These are phyloP conservation scores for Chionoecetes opilio DNA, from an alignment of 1,140 invertebrate species.

Conservation along the genomic window DNA sequence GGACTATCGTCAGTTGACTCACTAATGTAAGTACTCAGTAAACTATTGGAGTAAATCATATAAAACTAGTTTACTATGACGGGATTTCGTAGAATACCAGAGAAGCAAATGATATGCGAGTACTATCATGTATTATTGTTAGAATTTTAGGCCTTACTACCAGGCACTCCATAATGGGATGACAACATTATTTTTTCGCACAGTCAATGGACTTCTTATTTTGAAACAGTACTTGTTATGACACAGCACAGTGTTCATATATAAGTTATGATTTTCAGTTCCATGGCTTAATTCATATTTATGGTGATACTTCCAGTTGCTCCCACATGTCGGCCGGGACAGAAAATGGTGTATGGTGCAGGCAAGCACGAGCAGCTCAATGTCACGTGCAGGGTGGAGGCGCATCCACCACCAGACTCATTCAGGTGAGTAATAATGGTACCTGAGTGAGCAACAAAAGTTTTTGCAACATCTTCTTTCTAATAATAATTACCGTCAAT, in stretches of 20 bases:
- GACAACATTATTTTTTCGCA: no score
- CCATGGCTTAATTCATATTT: no score
- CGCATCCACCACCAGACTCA: conserved; percentile 54
- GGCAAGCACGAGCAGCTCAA: conserved; percentile 70
- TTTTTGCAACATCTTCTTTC: background rate
- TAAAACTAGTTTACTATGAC: background rate
- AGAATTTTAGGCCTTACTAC: no score
- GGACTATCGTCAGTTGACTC: conserved; percentile 94
- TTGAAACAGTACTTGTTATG: no score
- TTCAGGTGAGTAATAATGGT: conserved; percentile 52
- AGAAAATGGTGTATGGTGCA: conserved; percentile 70
- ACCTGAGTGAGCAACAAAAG: background rate
- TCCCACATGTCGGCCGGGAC: conserved; percentile 53
- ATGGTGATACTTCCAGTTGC: conserved; percentile 33
- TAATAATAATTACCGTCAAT: no score
- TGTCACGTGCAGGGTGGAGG: conserved; percentile 71
- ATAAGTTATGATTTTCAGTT: no score
- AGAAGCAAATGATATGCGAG: no score
- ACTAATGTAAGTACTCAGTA: conserved; percentile 92
- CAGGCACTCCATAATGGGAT: no score
- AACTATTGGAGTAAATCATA: background rate
- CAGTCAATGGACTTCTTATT: no score
- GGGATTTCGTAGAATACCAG: no score
- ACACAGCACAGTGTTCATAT: no score
- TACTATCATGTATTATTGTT: no score